Evolutionary conservation across 1,140 invertebrate genomes (phyloP).

Genomic region (Harpegnathos saltator): DNA sequence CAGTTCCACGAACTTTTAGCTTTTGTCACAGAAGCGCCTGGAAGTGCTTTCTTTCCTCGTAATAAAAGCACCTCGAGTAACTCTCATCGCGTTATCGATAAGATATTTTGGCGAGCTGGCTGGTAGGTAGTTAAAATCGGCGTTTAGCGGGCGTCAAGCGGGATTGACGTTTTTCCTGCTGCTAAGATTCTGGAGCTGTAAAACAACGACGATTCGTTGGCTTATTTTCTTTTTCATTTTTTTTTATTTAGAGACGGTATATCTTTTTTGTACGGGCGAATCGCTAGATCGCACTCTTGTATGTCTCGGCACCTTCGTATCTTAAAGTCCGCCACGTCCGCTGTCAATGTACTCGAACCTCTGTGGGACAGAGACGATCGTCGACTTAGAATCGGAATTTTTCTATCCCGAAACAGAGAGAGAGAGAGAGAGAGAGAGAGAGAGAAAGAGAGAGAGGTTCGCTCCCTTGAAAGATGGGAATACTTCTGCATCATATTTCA

Average conservation of each 20-base stretch:
- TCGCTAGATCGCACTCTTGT: conserved; percentile 53
- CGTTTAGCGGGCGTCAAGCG: conserved; percentile 82
- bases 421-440: conserved; percentile 25
- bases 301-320: conserved; percentile 56
- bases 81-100: conserved; percentile 15
- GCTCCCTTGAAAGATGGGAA: not conserved
- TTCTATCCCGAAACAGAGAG: not conserved
- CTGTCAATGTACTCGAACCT: conserved; percentile 86
- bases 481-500: not conserved
- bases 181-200: conserved; percentile 86
- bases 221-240: not conserved
- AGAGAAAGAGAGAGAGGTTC: not conserved
- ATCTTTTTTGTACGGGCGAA: not conserved
- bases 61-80: not conserved
- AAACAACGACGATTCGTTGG: conserved; percentile 76
- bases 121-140: conserved; percentile 17
- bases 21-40: not conserved
- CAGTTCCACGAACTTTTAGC: not conserved
- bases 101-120: conserved; percentile 31
- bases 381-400: conserved; percentile 49
- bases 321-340: conserved; percentile 83
- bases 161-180: conserved; percentile 83
- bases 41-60: conserved; percentile 2
- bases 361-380: conserved; percentile 80
- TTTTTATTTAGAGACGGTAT: no score